Evolutionary conservation across 1,140 invertebrate species (phyloP), one percentile per base, ranked within the genome.

Genomic region (Coelopa frigida): DNA sequence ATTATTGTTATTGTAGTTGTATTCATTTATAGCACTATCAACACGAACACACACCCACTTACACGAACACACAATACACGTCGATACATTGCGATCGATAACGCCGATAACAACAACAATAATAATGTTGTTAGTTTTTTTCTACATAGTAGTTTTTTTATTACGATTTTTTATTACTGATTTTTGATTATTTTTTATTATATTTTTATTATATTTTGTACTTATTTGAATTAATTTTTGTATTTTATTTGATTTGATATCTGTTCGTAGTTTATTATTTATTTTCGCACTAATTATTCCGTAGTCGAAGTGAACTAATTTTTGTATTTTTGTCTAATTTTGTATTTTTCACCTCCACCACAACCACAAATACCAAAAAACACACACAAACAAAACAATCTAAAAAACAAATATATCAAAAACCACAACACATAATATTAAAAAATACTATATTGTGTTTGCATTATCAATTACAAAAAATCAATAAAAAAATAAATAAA

Each of bases 241-340:
- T 49, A 46, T 56, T 56, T 46, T 61, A 49, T 53, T 53, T 57
- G 56, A 63, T 54, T 37, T 52, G 33, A 43, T 23, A 27, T 14
- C 52, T 59, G 53, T 52, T 44, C 44, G 38, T 22, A 29, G 4
- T 40, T 29, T 48, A 49, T 26, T 26, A 24, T 24, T 24, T 27
- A n/a, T 23, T 21, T n/a, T 3, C 33, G 15, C 6, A 5, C 17
- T 18, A 10, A 6, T 35, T 18, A 7, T 33, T 32, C 33, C 52
- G 60, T 63, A 63, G 57, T 58, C 54, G 57, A 64, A 61, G 56
- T 61, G 57, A 63, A 63, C 60, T 63, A 63, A 63, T 63, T 62
- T 59, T 59, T 64, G 61, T 64, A 64, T 64, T 64, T 54, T 64
- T 64, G 61, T 64, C 61, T 64, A 64, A 64, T 62, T 66, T 60